phyloP scores from a whole-genome alignment of 2,113 vertebrate genomes.

The Gallinago paraguaiae region DNA sequence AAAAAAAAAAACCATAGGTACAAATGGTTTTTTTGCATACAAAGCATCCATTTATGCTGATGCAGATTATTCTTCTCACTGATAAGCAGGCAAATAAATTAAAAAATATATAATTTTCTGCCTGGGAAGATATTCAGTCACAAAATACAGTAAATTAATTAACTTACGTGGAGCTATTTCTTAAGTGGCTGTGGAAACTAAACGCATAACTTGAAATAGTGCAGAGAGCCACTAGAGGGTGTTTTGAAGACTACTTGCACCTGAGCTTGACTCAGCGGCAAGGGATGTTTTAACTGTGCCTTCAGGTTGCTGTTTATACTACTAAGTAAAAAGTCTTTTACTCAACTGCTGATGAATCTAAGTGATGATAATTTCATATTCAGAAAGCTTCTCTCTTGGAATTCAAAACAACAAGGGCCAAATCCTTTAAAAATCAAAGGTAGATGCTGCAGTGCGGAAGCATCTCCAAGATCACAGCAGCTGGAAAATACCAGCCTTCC shows the following conservation, averaged over 20 bases:
- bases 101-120: not conserved
- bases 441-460: not conserved
- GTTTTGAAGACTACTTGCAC: not conserved
- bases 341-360: not conserved
- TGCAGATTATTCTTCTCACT: not conserved
- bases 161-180: not conserved
- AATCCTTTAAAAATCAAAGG: not conserved
- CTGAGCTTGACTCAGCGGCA: not conserved
- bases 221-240: not conserved
- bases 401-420: not conserved
- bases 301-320: not conserved
- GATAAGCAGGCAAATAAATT: not conserved
- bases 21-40: not conserved
- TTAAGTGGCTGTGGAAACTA: not conserved
- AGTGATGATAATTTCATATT: not conserved
- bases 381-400: not conserved
- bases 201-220: not conserved
- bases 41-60: conserved; percentile 15
- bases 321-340: not conserved
- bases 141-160: conserved; percentile 6
- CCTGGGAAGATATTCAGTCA: not conserved
- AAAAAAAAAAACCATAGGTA: too few relatives aligned
- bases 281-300: not conserved
- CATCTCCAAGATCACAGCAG: not conserved
- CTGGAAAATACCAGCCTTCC: not conserved